Evolutionary conservation across 2,797 vertebrate species (phyloP), one percentile per base, ranked within the genome.

Genomic region (Sandelia bainsii): DNA sequence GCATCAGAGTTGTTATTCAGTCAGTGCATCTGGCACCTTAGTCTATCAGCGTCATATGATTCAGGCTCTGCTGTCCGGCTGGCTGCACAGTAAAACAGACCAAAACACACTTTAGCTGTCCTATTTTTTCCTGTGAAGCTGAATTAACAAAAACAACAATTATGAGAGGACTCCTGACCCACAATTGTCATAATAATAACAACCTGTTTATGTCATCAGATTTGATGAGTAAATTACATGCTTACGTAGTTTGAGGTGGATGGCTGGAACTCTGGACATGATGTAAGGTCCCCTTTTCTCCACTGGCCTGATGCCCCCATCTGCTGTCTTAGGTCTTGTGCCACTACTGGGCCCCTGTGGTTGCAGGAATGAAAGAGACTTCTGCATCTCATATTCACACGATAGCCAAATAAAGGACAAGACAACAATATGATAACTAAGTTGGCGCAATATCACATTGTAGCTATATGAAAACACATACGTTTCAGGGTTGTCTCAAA

Each of bases 211-310:
- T 19, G 16, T 25, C 25, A 57, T 1, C 16, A 5, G 22, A 14
- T 14, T 11, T 23, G 20, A 23, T 67, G 65, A 73, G 22, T 46
- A 11, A 44, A 32, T 19, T 22, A 39, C 62, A 53, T 14, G 89
- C 97, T 96, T 91, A 99, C 98, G 96, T 63, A 98, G 91, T 91
- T 95, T 98, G 88, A 94, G 91, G 69, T 97, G 97, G 79, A 98
- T 86, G 32, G 96, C 95, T 32, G 96, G 95, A 54, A 89, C 92
- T 84, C 95, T 96, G 84, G 92, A 93, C 96, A 98, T 94, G 89
- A 96, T 92, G 87, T 98, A 98, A 0, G 97, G 97, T 1, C 97
- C 97, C 78, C 94, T 95, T 81, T 97, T 99, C 90, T 98, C 96
- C 79, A 95, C 70, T 0, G 60, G 87, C 50, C 87, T 79, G 60